These are phyloP conservation scores for Volucella inflata DNA, from an alignment of 2,888 invertebrate genomes.

Conservation along the genomic window DNA sequence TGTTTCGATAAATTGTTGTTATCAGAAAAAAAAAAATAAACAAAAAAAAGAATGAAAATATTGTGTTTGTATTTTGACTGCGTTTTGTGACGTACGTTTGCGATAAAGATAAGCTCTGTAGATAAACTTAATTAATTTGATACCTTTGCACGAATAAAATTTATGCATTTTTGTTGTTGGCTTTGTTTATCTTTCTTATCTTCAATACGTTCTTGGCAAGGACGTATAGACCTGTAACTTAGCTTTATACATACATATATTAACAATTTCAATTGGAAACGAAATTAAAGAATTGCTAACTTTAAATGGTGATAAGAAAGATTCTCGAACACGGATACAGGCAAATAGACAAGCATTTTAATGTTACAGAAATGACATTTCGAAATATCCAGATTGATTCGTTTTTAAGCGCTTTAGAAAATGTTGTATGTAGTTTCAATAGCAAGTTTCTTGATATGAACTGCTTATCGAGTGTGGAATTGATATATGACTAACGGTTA, in stretches of 20 bases:
- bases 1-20: conserved; percentile 25
- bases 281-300: conserved; percentile 18
- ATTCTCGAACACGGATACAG: background rate
- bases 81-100: conserved; percentile 46
- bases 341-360: background rate
- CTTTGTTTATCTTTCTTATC: conserved; percentile 49
- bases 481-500: conserved; percentile 35
- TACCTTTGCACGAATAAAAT: conserved; percentile 7
- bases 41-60: too few relatives aligned
- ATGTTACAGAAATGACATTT: conserved; percentile 42
- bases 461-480: conserved; percentile 35
- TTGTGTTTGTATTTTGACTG: background rate
- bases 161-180: background rate
- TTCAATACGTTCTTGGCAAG: conserved; percentile 66
- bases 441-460: conserved; percentile 3
- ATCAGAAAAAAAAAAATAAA: conserved; percentile 14
- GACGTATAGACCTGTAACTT: conserved; percentile 45
- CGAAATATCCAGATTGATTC: conserved; percentile 33
- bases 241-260: background rate
- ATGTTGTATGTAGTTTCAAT: background rate
- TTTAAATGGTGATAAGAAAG: conserved; percentile 25
- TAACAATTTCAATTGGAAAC: conserved; percentile 43
- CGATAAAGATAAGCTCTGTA: conserved; percentile 38
- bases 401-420: conserved; percentile 23
- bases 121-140: conserved; percentile 51